Percentiles rank a stretch among this genome's conserved stretches.
These are phyloP conservation scores for Dryomyza anilis DNA, from an alignment of 2,888 invertebrate species.

Conservation along the genomic window DNA sequence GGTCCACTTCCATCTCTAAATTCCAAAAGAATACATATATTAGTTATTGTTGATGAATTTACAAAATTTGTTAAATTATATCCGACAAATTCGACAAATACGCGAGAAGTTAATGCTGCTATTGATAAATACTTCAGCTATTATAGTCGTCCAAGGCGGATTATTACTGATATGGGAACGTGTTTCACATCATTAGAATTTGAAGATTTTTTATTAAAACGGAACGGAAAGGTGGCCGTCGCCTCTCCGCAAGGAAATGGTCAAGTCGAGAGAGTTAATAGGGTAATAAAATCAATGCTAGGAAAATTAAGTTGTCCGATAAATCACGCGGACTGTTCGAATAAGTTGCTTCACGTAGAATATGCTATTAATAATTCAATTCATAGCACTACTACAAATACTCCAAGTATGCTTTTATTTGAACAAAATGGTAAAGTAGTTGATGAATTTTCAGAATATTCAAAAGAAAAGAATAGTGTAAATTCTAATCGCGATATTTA, in stretches of 20 bases:
- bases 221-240: background rate
- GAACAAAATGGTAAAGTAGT: too few species aligned
- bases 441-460: too few species aligned
- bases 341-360: too few species aligned
- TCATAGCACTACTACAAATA: too few species aligned
- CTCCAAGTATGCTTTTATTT: too few species aligned
- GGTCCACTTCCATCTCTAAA: slow-evolving; percentile 1
- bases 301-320: too few species aligned
- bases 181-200: background rate
- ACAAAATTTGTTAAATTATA: slow-evolving; percentile 11
- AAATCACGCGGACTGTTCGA: too few species aligned
- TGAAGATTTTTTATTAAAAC: too few species aligned
- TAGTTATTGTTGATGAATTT: slow-evolving; percentile 6
- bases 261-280: background rate
- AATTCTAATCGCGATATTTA: too few species aligned
- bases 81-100: background rate
- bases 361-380: too few species aligned
- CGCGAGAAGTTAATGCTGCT: background rate
- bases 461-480: too few species aligned
- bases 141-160: background rate
- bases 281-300: background rate
- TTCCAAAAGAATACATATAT: slow-evolving; percentile 8
- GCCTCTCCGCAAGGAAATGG: background rate
- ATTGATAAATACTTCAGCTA: background rate
- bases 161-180: background rate